Conservation (phyloP, 30 jellyfish, hydroid and myxozoan genomes). For the Mastigias papua region DNA sequence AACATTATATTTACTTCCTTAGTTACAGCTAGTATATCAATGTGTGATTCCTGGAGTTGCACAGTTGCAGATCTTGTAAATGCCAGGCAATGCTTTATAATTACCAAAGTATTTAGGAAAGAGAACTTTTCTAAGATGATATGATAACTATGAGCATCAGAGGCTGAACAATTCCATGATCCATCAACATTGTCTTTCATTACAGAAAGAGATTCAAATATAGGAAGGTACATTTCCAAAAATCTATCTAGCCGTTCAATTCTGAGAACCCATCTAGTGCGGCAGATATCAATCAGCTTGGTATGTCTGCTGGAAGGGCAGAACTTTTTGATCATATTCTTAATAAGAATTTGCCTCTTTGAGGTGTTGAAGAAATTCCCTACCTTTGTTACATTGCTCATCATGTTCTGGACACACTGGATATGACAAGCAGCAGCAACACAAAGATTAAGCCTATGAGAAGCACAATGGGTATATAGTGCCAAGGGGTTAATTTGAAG, state of each 20-base stretch:
- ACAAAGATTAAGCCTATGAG: slow-evolving; percentile 14
- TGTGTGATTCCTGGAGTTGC: slow-evolving; percentile 11
- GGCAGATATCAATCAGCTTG: background rate
- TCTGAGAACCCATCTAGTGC: slow-evolving; percentile 8
- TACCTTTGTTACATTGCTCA: background rate
- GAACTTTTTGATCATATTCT: background rate
- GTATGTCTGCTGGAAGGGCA: background rate
- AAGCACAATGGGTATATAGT: background rate
- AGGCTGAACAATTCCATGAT: background rate
- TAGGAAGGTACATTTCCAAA: slow-evolving; percentile 12
- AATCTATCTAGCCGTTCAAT: slow-evolving; percentile 25
- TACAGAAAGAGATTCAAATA: background rate
- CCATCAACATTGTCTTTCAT: slow-evolving; percentile 10
- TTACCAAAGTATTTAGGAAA: slow-evolving; percentile 16
- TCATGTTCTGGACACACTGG: slow-evolving; percentile 10
- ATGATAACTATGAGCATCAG: slow-evolving; percentile 2
- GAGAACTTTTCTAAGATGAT: background rate
- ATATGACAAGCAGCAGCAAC: slow-evolving; percentile 14
- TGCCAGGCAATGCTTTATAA: background rate
- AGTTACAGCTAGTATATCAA: too few relatives aligned
- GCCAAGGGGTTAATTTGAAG: slow-evolving; percentile 21
- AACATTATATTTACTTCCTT: background rate
- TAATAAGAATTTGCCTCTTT: slow-evolving; percentile 12
- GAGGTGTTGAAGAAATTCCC: background rate
- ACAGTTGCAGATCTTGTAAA: slow-evolving; percentile 6